Evolutionary conservation across 2,113 vertebrate species (phyloP).

Genomic region (Lasiurus borealis): DNA sequence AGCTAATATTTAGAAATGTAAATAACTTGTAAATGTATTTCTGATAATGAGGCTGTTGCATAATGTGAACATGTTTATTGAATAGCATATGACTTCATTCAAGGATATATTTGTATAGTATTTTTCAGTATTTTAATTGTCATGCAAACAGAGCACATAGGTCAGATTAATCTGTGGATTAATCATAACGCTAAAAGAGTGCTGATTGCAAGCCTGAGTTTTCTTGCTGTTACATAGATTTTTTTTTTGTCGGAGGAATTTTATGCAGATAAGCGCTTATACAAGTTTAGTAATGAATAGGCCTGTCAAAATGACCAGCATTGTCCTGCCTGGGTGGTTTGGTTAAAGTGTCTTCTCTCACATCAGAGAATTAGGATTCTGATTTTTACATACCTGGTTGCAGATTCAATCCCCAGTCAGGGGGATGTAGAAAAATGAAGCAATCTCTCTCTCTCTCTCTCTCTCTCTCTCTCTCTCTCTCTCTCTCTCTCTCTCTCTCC

Average conservation of each 20-base stretch:
- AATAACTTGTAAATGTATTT: constrained; percentile 30
- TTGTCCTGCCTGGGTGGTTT: too few relatives aligned
- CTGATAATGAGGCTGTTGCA: constrained; percentile 44
- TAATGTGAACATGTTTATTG: constrained; percentile 62
- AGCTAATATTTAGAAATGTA: constrained; percentile 68
- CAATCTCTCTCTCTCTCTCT: too few relatives aligned
- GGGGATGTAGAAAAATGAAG: too few relatives aligned
- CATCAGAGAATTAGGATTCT: too few relatives aligned
- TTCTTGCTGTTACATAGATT: neutral
- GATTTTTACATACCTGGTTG: too few relatives aligned
- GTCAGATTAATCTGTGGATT: constrained; percentile 73
- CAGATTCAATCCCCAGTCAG: too few relatives aligned
- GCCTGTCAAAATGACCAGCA: neutral
- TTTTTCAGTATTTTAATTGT: constrained; percentile 71
- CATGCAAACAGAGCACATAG: constrained; percentile 56
- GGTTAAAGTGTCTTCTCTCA: too few relatives aligned
- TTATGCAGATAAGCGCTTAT: neutral
- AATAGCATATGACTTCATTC: constrained; percentile 27
- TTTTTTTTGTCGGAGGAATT: neutral
- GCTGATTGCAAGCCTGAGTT: constrained; percentile 41
- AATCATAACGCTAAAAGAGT: constrained; percentile 66
- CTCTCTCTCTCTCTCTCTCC: too few relatives aligned
- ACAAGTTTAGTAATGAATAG: neutral
- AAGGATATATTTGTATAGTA: constrained; percentile 40
- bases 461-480: too few relatives aligned